A percentile compares a stretch with the other conserved stretches of the same genome.
Evolutionary conservation across 1,140 invertebrate genomes (phyloP).

Genomic region (Sesamia nonagrioides): DNA sequence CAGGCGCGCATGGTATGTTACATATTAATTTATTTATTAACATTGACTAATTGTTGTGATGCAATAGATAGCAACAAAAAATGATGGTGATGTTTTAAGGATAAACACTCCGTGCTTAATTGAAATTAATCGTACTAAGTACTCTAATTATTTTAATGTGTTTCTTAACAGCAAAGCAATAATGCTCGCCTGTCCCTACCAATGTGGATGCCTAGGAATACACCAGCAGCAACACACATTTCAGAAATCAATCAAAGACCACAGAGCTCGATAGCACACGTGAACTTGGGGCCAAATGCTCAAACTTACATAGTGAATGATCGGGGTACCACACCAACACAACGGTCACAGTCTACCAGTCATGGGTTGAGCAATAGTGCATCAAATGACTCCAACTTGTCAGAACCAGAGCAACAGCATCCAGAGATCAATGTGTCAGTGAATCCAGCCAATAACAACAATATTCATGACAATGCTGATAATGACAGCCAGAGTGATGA

Average conservation of each 20-base stretch:
- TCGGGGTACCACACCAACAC: slow-evolving; percentile 61
- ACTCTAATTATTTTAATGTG: background rate
- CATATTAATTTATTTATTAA: background rate
- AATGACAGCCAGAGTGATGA: slow-evolving; percentile 85
- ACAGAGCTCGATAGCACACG: slow-evolving; percentile 82
- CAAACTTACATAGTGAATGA: slow-evolving; percentile 79
- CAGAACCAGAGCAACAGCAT: slow-evolving; percentile 68
- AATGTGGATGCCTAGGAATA: slow-evolving; percentile 79
- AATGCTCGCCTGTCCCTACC: slow-evolving; percentile 80
- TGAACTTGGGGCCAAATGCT: slow-evolving; percentile 73
- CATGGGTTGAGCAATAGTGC: slow-evolving; percentile 71
- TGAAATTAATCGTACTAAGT: background rate
- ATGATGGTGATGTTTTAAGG: slow-evolving; percentile 8
- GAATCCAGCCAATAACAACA: slow-evolving; percentile 82
- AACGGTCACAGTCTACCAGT: slow-evolving; percentile 58
- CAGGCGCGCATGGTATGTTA: slow-evolving; percentile 80
- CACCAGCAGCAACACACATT: slow-evolving; percentile 72
- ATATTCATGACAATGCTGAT: slow-evolving; percentile 82
- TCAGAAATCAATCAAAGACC: slow-evolving; percentile 71
- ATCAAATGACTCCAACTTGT: slow-evolving; percentile 76
- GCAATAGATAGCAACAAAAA: slow-evolving; percentile 45
- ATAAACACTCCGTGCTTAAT: background rate
- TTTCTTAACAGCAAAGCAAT: slow-evolving; percentile 69
- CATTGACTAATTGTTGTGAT: slow-evolving; percentile 43
- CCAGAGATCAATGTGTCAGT: slow-evolving; percentile 78